phyloP scores from a whole-genome alignment of 1,140 invertebrate species.

The Harpegnathos saltator region DNA sequence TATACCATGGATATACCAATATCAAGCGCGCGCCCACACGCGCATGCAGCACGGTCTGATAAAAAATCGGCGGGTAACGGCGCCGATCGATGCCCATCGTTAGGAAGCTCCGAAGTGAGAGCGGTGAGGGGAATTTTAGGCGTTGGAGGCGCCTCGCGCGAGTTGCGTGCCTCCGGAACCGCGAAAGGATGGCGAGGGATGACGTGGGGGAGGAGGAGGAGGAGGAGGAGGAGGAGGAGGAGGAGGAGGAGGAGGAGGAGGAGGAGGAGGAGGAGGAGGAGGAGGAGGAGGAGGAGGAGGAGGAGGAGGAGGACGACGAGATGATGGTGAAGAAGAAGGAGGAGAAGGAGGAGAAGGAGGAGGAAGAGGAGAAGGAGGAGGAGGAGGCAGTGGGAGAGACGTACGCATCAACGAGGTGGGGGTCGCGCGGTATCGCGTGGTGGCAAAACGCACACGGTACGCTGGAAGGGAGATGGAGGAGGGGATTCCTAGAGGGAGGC shows the following conservation, averaged over 20 bases:
- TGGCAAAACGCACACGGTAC: constrained; percentile 36
- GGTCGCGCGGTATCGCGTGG: constrained; percentile 56
- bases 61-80: neutral
- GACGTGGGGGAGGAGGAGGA: constrained; percentile 17
- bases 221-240: constrained; percentile 56
- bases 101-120: constrained; percentile 55
- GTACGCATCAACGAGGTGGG: constrained; percentile 57
- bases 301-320: constrained; percentile 35
- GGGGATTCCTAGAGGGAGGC: constrained; percentile 70
- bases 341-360: constrained; percentile 41
- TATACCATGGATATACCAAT: too few relatives aligned
- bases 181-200: constrained; percentile 37
- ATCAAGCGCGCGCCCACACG: neutral
- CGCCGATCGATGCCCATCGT: constrained; percentile 47
- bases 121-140: constrained; percentile 60
- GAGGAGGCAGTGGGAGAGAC: constrained; percentile 46
- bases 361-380: constrained; percentile 43
- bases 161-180: constrained; percentile 60
- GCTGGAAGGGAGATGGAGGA: constrained; percentile 43
- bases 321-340: constrained; percentile 44
- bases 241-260: constrained; percentile 41
- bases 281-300: constrained; percentile 56
- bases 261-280: constrained; percentile 19
- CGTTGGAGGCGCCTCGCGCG: constrained; percentile 66
- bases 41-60: neutral